Base-by-base conservation (phyloP, 2,113 vertebrate species). In the Strigops habroptila region DNA sequence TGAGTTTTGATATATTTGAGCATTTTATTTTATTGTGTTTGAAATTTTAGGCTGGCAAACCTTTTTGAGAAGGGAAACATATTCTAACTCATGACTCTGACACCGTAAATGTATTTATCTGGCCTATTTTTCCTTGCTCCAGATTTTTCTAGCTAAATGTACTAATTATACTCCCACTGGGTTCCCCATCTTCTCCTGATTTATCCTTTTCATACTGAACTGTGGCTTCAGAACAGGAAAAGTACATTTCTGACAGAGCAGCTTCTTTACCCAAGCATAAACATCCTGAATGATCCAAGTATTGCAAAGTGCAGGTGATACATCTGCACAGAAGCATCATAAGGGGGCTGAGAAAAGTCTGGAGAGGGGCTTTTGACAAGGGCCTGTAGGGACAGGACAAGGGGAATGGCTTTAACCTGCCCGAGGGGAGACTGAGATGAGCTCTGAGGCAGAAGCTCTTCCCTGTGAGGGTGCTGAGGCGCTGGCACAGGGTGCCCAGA, bases 111-210 rank as follows among this genome's bases (percentile, higher is more conserved):
- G 55, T 59, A 78, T 86, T 91, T 83, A 68, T 80, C 78, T 49
- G 69, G 68, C 14, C 60, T 83, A 28, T 88, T 84, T 78, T 77
- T 23, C 48, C 39, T 52, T 33, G 21, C 39, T 82, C 51, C 67
- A 85, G 67, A 80, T 85, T 88, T 82, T 81, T 73, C 75, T 90
- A 83, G 87, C 82, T 88, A 95, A 95, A 91, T 24, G 39, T 41
- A 63, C 65, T 90, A 65, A 77, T 95, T 92, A 91, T 33, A 78
- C 82, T 82, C 96, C 87, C 85, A 90, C 86, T 33, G 44, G 4
- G 15, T 24, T 90, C 71, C 70, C 62, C 57, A 59, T 65, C 88
- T 60, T 82, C 89, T 84, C 39, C 48, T 11, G 15, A 15, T 59
- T 83, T 88, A 55, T 77, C 57, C 13, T 22, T 67, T 43, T 71